Conservation (phyloP, 1,140 invertebrate genomes). For the Hesperophylax magnus region DNA sequence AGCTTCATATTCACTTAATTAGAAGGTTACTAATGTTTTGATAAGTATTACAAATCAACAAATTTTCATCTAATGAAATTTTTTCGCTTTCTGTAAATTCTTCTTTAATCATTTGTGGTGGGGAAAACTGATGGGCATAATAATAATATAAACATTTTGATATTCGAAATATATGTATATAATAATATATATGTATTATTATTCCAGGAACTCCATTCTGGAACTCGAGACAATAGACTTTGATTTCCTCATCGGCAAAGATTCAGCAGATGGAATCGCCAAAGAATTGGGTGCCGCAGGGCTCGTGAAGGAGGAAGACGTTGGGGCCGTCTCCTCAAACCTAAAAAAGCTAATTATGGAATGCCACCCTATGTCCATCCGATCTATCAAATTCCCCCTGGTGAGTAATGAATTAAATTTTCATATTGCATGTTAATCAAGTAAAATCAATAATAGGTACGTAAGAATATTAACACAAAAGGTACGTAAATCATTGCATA, state of each 20-base stretch:
- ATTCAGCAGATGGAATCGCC: conserved; percentile 95
- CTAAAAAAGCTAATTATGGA: conserved; percentile 91
- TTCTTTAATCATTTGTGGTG: too few species aligned
- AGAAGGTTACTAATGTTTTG: not conserved
- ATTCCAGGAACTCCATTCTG: conserved; percentile 80
- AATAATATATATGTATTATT: not conserved
- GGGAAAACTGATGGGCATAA: too few species aligned
- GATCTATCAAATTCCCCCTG: conserved; percentile 19
- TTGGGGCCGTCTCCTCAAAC: conserved; percentile 93
- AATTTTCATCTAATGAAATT: too few species aligned
- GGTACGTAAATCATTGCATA: not conserved
- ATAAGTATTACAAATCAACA: too few species aligned
- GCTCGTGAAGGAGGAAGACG: conserved; percentile 93
- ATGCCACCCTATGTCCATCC: not conserved
- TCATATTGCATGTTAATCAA: not conserved
- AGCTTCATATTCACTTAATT: not conserved
- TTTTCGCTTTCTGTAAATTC: too few species aligned
- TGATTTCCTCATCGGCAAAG: conserved; percentile 92
- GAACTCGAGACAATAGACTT: conserved; percentile 98
- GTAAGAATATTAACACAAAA: too few species aligned
- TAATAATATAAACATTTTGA: too few species aligned
- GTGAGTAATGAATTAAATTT: not conserved
- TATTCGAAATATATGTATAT: too few species aligned
- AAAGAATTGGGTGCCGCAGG: conserved; percentile 94
- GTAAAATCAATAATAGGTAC: too few species aligned